Percentiles rank a stretch among this genome's conserved stretches.
Conservation (phyloP, 2,113 vertebrate species). For the Apus apus region DNA sequence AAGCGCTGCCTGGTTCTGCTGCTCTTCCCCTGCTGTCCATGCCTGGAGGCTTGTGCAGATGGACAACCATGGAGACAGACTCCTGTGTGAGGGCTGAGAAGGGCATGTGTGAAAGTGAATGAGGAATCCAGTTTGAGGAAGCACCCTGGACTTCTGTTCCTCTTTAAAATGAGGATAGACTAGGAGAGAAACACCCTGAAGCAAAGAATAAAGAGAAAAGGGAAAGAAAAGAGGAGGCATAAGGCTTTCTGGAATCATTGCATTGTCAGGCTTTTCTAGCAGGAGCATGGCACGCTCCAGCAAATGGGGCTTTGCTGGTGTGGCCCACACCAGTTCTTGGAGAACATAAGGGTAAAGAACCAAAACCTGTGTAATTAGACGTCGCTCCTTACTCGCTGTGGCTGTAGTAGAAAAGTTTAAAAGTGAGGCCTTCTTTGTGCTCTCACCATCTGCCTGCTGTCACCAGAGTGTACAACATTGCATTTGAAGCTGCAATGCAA, state of each 20-base stretch:
- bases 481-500: neutral
- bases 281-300: neutral
- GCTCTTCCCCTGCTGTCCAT: neutral
- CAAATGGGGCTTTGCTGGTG: neutral
- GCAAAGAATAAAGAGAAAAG: neutral
- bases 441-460: neutral
- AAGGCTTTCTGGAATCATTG: neutral
- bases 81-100: neutral
- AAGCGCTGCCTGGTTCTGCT: neutral
- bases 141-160: neutral
- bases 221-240: neutral
- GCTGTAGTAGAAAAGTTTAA: neutral
- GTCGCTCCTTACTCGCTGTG: neutral
- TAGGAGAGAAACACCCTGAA: neutral
- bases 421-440: neutral
- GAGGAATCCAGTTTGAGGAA: neutral
- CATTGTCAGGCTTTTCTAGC: neutral
- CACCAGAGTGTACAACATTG: rapidly evolving
- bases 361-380: neutral
- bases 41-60: neutral
- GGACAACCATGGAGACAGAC: rapidly evolving
- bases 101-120: neutral
- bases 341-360: neutral
- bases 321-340: neutral
- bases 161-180: neutral